Base-by-base conservation (phyloP, 2,113 vertebrate genomes). In the Cairina moschata region DNA sequence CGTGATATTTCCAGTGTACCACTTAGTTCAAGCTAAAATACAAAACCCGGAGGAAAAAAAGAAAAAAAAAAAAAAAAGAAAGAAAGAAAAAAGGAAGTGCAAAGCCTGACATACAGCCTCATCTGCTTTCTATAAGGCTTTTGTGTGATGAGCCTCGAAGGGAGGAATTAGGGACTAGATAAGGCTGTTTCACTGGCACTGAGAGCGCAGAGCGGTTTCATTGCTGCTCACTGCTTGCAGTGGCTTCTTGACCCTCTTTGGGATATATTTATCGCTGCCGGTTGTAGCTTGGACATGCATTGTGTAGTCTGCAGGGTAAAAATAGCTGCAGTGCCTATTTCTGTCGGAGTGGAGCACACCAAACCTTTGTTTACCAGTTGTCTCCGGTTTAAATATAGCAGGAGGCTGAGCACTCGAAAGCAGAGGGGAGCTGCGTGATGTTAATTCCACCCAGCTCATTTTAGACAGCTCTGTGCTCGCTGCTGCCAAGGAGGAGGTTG, bases 271-370 rank as follows among this genome's bases (percentile, higher is more conserved):
- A 85, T 85, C 94, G 83, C 91, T 91, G 36, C 86, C 17, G 84
- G 77, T 95, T 91, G 88, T 89, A 95, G 93, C 62, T 95, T 94
- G 88, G 92, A 66, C 91, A 67, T 2, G 0, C 83, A 62, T 46
- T 87, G 91, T 96, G 91, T 73, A 82, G 88, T 59, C 91, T 95
- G 93, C 50, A 34, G 81, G 94, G 58, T 89, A 95, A 95, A 96
- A 96, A 97, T 96, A 96, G 88, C 91, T 94, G 88, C 89, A 77
- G 88, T 85, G 93, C 78, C 92, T 97, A 96, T 97, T 96, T 95
- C 93, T 96, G 92, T 96, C 88, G 2, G 81, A 94, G 73, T 5
- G 91, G 87, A 93, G 90, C n/a, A 0, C 87, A 94, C 75, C 82
- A 90, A 94, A 59, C 79, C 94, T 96, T 91, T 96, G 94, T 96